phyloP scores from a whole-genome alignment of 2,888 invertebrate species.

The Polyommatus icarus region DNA sequence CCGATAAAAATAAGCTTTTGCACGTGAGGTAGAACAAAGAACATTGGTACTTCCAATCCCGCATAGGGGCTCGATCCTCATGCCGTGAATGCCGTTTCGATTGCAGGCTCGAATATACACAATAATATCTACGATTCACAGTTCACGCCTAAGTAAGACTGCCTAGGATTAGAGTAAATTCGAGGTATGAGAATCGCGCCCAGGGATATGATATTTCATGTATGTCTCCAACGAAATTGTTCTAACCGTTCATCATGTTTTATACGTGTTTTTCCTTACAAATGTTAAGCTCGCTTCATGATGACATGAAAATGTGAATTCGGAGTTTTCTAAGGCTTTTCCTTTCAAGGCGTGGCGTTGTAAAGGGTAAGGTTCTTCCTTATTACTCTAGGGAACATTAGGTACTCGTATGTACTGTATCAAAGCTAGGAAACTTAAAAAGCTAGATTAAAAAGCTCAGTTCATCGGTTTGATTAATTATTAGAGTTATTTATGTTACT shows the following conservation, averaged over 20 bases:
- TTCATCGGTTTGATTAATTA: not conserved
- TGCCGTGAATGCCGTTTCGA: not conserved
- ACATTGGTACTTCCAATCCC: constrained; percentile 57
- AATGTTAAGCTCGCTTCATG: constrained; percentile 22
- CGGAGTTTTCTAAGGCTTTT: constrained; percentile 22
- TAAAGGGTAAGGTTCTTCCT: not conserved
- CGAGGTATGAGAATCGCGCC: not conserved
- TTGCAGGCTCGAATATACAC: not conserved
- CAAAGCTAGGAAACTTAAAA: not conserved
- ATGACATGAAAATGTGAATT: constrained; percentile 21
- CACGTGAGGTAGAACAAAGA: constrained; percentile 69
- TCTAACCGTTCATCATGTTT: constrained; percentile 36
- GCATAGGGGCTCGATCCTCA: not conserved
- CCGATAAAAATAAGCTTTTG: constrained; percentile 68
- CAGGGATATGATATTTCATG: constrained; percentile 40
- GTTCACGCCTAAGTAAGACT: no score
- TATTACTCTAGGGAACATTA: not conserved
- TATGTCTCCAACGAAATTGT: constrained; percentile 37
- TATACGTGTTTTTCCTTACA: constrained; percentile 30
- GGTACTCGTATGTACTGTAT: not conserved
- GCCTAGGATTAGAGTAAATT: not conserved
- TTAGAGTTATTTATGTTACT: not conserved
- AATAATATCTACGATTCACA: no score
- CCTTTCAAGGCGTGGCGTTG: not conserved
- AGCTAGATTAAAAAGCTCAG: not conserved